Evolutionary conservation across 2,797 vertebrate species (phyloP).

Genomic region (Cheracebus regulus): DNA sequence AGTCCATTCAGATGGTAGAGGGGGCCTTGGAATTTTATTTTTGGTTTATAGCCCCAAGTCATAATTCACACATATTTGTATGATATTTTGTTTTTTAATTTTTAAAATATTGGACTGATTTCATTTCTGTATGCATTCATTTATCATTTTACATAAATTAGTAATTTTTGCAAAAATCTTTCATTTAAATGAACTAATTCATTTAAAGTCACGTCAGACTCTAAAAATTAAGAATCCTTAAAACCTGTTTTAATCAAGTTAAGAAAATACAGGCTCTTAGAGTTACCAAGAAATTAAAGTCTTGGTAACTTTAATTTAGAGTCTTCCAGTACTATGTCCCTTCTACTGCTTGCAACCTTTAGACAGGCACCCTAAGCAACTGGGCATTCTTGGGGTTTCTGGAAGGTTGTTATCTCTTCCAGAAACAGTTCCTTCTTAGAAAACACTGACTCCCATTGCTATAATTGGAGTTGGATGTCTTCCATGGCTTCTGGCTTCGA

Average conservation of each 20-base stretch:
- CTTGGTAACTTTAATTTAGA: neutral
- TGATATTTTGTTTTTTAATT: neutral
- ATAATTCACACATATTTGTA: neutral
- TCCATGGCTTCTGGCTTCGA: neutral
- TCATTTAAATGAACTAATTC: neutral
- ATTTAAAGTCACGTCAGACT: conserved; percentile 24
- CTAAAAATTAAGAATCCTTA: neutral
- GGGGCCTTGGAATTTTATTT: no score
- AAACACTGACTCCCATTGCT: neutral
- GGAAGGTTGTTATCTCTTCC: neutral
- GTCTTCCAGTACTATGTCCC: neutral
- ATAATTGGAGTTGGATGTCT: neutral
- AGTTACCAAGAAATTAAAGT: neutral
- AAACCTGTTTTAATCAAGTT: neutral
- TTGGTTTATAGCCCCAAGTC: neutral
- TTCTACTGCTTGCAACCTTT: neutral
- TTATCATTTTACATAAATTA: conserved; percentile 13
- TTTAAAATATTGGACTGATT: neutral
- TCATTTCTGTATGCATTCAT: conserved; percentile 16
- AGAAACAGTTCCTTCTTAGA: neutral
- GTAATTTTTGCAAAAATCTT: neutral
- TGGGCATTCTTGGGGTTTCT: neutral
- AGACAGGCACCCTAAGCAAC: neutral
- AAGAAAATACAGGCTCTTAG: neutral
- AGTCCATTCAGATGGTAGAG: no score